These are phyloP conservation scores for Helogale parvula DNA, from an alignment of 2,113 vertebrate species.

Conservation along the genomic window DNA sequence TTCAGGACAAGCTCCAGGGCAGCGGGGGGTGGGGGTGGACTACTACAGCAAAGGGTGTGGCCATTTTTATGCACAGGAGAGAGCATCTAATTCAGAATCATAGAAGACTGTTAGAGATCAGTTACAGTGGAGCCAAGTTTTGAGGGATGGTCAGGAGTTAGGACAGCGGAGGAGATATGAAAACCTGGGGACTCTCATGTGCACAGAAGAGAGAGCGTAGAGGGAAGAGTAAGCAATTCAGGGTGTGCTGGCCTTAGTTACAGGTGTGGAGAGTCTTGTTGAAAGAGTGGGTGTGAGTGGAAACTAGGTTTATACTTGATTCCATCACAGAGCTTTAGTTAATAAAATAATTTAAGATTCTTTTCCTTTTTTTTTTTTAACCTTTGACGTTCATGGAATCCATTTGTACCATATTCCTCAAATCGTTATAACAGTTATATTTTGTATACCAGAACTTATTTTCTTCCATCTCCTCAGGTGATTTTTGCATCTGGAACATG, in stretches of 20 bases:
- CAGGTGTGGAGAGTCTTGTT: not conserved
- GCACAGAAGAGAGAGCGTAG: not conserved
- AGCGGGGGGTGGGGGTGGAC: not conserved
- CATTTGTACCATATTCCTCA: slow-evolving; percentile 52
- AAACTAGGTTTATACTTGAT: slow-evolving; percentile 29
- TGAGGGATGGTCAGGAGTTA: not conserved
- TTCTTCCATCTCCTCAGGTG: slow-evolving; percentile 64
- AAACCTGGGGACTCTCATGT: not conserved
- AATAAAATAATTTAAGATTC: slow-evolving; percentile 40
- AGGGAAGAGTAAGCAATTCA: not conserved
- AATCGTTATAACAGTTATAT: slow-evolving; percentile 52
- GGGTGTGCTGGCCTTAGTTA: not conserved
- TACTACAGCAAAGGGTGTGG: not conserved
- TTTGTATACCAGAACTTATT: slow-evolving; percentile 46
- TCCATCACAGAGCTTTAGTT: slow-evolving; percentile 25
- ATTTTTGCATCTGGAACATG: slow-evolving; percentile 63
- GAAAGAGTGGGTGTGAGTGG: not conserved
- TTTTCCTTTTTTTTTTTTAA: not conserved
- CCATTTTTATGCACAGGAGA: not conserved
- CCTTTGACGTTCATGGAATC: slow-evolving; percentile 52
- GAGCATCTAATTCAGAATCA: not conserved
- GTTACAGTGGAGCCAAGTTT: not conserved
- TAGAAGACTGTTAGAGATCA: not conserved
- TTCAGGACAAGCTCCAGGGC: not conserved
- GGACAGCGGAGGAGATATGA: not conserved